Evolutionary conservation across 2,113 vertebrate genomes (phyloP).

Genomic region (Vimba vimba): DNA sequence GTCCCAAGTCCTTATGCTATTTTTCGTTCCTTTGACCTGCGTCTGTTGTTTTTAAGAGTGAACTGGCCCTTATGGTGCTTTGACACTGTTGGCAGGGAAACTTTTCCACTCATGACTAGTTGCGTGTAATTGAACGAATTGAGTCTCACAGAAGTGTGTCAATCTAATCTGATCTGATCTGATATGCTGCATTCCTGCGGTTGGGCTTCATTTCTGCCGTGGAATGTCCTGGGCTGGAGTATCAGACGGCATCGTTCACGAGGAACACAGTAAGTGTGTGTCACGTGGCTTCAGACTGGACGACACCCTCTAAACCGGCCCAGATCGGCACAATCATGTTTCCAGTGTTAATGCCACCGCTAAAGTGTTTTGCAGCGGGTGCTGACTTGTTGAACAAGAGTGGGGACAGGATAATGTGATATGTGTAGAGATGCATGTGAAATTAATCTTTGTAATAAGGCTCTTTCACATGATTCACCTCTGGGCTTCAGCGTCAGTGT

Average conservation of each 20-base stretch:
- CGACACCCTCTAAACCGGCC: neutral
- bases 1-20: too few relatives aligned
- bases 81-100: neutral
- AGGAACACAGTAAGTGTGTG: slow-evolving; percentile 4
- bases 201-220: slow-evolving; percentile 6
- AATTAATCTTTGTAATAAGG: neutral
- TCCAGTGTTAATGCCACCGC: neutral
- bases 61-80: neutral
- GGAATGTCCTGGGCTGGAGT: neutral
- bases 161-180: neutral
- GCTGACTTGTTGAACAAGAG: neutral
- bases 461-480: neutral
- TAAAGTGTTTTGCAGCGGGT: neutral
- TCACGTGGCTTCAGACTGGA: neutral
- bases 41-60: too few relatives aligned
- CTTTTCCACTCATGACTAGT: neutral
- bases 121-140: neutral
- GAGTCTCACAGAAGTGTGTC: neutral
- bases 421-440: neutral
- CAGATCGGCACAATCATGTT: neutral
- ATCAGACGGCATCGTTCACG: neutral
- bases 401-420: neutral
- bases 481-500: neutral
- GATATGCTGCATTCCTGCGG: neutral
- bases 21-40: too few relatives aligned